phyloP scores from a whole-genome alignment of 2,797 vertebrate genomes.

The Australoheros facetus region DNA sequence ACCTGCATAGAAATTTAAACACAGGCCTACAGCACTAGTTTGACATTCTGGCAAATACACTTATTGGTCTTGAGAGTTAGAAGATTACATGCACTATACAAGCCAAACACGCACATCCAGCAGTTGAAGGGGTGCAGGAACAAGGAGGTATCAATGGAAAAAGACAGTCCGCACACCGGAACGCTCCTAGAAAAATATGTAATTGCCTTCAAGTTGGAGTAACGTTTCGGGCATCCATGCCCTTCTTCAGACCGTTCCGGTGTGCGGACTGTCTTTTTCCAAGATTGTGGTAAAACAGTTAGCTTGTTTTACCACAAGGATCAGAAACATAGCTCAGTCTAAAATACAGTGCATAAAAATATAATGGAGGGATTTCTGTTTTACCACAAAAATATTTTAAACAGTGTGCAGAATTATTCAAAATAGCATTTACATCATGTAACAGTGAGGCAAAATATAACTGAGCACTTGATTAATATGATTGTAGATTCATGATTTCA shows the following conservation, averaged over 20 bases:
- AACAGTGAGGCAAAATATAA: not conserved
- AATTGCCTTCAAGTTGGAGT: no score
- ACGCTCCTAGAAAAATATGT: no score
- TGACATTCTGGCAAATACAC: not conserved
- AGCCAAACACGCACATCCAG: no score
- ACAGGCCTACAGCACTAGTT: not conserved
- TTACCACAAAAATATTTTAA: not conserved
- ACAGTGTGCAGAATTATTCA: not conserved
- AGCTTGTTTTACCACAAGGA: not conserved
- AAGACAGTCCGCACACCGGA: no score
- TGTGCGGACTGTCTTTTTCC: no score
- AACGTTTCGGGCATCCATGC: no score
- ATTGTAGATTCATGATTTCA: not conserved
- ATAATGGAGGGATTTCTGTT: not conserved
- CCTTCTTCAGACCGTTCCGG: no score
- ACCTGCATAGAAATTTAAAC: not conserved
- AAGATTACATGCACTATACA: not conserved
- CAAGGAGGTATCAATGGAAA: no score
- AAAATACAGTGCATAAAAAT: not conserved
- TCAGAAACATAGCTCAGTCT: not conserved
- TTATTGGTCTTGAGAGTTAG: not conserved
- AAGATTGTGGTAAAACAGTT: no score
- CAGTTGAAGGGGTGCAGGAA: no score
- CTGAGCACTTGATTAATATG: not conserved
- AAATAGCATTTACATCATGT: not conserved